A percentile compares a stretch with the other conserved stretches of the same genome.
Evolutionary conservation across 1,140 invertebrate species (phyloP).

Genomic region (Laupala kohalensis): DNA sequence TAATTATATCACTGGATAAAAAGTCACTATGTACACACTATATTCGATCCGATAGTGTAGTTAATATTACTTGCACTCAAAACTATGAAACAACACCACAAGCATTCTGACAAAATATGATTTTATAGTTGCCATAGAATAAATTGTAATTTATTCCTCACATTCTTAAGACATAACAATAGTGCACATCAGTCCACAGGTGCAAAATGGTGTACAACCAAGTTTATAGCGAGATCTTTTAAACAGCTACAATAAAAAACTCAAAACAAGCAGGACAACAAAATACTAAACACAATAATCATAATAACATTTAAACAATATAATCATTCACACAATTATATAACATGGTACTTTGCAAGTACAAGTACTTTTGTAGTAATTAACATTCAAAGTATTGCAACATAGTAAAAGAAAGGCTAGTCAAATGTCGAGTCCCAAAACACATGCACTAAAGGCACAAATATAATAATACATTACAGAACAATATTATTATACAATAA

Average conservation of each 20-base stretch:
- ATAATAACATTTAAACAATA: conserved; percentile 6
- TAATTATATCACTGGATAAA: background rate
- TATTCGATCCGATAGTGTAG: too few relatives aligned
- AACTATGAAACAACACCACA: background rate
- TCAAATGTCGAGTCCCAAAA: background rate
- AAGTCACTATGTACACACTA: background rate
- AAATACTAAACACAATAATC: background rate
- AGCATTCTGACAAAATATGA: background rate
- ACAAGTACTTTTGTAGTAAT: background rate
- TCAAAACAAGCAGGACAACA: conserved; percentile 2
- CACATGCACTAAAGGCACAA: too few relatives aligned
- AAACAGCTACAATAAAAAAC: background rate
- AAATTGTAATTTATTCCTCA: background rate
- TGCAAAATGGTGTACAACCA: background rate
- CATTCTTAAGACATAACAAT: background rate
- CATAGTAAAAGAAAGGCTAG: background rate
- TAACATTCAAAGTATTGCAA: conserved; percentile 3
- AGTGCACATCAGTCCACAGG: background rate
- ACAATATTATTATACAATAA: background rate
- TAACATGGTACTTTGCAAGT: conserved; percentile 5
- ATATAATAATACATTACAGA: background rate
- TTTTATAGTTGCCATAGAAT: background rate
- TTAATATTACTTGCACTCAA: background rate
- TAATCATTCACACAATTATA: background rate
- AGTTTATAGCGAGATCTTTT: background rate